Base-by-base conservation (phyloP, 2,797 vertebrate species). In the Petrocephalus sullivani region DNA sequence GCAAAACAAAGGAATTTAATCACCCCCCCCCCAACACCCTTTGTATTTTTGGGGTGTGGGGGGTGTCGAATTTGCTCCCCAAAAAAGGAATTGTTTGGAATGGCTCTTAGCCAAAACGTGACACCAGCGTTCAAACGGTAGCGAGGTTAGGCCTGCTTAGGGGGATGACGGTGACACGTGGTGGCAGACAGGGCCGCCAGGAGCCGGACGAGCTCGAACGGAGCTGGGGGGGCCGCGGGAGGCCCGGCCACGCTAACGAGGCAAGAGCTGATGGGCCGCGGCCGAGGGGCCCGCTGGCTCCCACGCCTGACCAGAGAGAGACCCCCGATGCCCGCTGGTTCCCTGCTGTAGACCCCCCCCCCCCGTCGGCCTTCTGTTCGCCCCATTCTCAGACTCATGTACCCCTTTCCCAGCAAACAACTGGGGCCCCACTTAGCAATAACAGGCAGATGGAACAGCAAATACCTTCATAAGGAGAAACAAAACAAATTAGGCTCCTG, bases 21-120 rank as follows among this genome's bases (percentile, higher is more conserved):
- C 87, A 87, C 41, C 41, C 41, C 41, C 41, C 41, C 41, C 41
- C 37, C 67, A 9, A 7, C n/a, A 16, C 85, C 86, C 90, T 94
- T 94, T 94, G 92, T 94, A 90, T 53, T 83, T 51, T 49, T 21
- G 81, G 49, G 81, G 46, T 19, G 49, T 16, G 33, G 37, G 19
- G 41, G 75, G 7, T 0, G 4, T 14, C 92, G 87, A 88, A 92
- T 92, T 94, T 90, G 92, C 89, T 85, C 91, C 92, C 89, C 83
- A 89, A 90, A 90, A 91, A 88, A 75, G 61, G 86, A 86, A 90
- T 90, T 91, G 91, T 91, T 89, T 90, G 91, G 85, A 90, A 90
- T 90, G 89, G 90, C 91, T 89, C 87, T 14, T 46, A 4, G 90
- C 91, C 91, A 90, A 46, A 90, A 92, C 91, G 91, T 90, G 89